These are phyloP conservation scores for Gallirallus australis DNA, from an alignment of 2,797 vertebrate genomes.

Conservation along the genomic window DNA sequence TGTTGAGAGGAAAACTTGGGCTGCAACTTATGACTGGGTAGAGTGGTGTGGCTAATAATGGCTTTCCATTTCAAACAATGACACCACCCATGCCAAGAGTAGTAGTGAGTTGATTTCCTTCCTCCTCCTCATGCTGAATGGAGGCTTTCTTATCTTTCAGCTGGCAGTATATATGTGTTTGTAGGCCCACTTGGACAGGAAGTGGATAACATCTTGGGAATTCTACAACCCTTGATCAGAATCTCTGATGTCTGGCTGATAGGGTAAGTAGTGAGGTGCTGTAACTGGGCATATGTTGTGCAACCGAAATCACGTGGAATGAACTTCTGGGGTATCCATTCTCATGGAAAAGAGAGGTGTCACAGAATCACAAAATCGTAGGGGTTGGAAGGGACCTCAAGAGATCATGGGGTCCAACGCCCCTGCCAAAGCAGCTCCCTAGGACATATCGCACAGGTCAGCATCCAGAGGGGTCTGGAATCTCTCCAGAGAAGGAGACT, in stretches of 20 bases:
- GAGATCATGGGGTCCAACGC: too few species aligned
- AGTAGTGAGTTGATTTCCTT: background rate
- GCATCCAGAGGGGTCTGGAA: too few species aligned
- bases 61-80: background rate
- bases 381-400: too few species aligned
- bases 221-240: background rate
- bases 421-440: too few species aligned
- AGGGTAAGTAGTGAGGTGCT: background rate
- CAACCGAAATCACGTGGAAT: background rate
- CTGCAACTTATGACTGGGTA: background rate
- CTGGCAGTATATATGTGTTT: background rate
- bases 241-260: background rate
- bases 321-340: background rate
- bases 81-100: fast-evolving
- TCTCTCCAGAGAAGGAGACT: too few species aligned
- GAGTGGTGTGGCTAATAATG: background rate
- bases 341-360: background rate
- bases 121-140: background rate
- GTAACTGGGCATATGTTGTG: background rate
- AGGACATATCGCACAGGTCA: too few species aligned
- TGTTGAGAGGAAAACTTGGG: background rate
- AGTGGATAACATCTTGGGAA: background rate
- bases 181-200: background rate
- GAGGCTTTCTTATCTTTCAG: background rate
- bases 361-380: background rate